Evolutionary conservation across 2,888 invertebrate genomes (phyloP), one percentile per base, ranked within the genome.

Genomic region (Gryllus longicercus): DNA sequence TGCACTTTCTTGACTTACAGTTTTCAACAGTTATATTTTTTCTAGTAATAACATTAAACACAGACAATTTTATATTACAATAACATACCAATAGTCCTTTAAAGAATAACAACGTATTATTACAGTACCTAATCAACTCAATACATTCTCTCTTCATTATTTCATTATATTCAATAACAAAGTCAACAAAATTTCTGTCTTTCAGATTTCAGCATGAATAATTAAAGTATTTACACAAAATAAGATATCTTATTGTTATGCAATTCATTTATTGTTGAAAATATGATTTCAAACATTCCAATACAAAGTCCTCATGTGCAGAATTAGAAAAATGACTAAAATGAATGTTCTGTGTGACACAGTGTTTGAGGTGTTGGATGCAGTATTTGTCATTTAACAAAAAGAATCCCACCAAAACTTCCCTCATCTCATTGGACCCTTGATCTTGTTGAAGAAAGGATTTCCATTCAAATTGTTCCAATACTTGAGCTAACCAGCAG

Each of bases 1-100:
- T 63, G 63, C 63, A 63, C 63, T 63, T 63, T 63, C 63, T 63
- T n/a, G 63, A 63, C 63, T 63, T 63, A 63, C 63, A 63, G 63
- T 63, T 63, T 63, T 63, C n/a, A 63, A 63, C 63, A 63, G 14
- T 18, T 63, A 63, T 18, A 18, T 18, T 63, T 63, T 63, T 63
- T 63, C 63, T 63, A 63, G 38, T 63, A 63, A 63, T 63, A 63
- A 63, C 14, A 18, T 63, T 14, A 63, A 18, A 63, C 63, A 63
- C 63, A 63, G n/a, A 63, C 63, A 14, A 63, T 14, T 63, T 63
- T 63, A 63, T 63, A 63, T 63, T 63, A 63, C 63, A 63, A 18
- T 63, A 63, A 63, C n/a, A n/a, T 14, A 63, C 63, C 14, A 63
- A n/a, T 63, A 63, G n/a, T 14, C 63, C 38, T 38, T 38, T 38